Conservation (phyloP, 2,797 vertebrate genomes). For the Centroberyx gerrardi region DNA sequence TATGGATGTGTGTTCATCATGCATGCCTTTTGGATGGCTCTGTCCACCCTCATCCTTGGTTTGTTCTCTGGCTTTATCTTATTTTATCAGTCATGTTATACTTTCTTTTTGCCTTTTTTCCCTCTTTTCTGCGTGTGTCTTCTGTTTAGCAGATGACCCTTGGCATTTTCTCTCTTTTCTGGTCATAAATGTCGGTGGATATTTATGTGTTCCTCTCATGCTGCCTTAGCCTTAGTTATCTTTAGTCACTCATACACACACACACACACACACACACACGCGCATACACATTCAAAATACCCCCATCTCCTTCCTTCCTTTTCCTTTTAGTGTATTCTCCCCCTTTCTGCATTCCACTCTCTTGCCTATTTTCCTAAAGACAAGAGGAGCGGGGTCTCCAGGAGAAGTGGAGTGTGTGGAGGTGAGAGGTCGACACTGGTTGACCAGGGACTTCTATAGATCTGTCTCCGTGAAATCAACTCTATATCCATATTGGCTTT, state of each 20-base stretch:
- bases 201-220: conserved; percentile 49
- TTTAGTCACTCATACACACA: conserved; percentile 24
- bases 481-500: conserved; percentile 40
- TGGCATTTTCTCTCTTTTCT: conserved; percentile 27
- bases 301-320: conserved; percentile 32
- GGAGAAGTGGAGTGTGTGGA: conserved; percentile 12
- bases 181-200: conserved; percentile 40
- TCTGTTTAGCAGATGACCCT: conserved; percentile 33
- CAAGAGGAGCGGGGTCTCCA: conserved; percentile 54
- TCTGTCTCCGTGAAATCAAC: conserved; percentile 44
- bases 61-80: conserved; percentile 45
- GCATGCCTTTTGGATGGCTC: conserved; percentile 75
- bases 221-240: conserved; percentile 53
- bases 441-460: conserved; percentile 12
- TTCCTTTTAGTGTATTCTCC: conserved; percentile 11
- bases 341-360: conserved; percentile 72
- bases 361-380: conserved; percentile 54
- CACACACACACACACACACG: background rate
- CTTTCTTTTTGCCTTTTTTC: conserved; percentile 15
- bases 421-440: conserved; percentile 23
- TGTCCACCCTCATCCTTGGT: conserved; percentile 53
- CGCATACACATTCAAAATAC: conserved; percentile 25
- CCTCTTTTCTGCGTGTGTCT: conserved; percentile 18
- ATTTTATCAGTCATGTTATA: conserved; percentile 38
- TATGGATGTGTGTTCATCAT: conserved; percentile 66